phyloP scores from a whole-genome alignment of 2,888 invertebrate species.

The Sphecodes monilicornis region DNA sequence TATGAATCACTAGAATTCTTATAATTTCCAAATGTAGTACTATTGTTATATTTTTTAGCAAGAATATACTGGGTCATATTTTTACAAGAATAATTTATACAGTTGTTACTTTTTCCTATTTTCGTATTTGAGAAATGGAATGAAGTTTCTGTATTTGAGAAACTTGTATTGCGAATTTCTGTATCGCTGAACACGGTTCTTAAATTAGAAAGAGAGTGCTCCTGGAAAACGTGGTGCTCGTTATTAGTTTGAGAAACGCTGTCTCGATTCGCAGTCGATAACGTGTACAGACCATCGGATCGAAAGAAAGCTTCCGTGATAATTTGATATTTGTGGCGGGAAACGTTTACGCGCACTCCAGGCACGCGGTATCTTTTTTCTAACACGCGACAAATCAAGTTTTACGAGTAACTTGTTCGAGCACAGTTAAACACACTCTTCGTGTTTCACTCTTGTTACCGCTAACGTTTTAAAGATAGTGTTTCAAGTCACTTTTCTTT shows the following conservation, averaged over 20 bases:
- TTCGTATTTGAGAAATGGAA: neutral
- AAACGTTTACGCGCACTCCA: constrained; percentile 1
- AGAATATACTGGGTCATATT: too few relatives aligned
- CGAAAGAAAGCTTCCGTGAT: constrained; percentile 26
- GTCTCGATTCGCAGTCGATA: neutral
- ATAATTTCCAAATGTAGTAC: too few relatives aligned
- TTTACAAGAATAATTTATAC: neutral
- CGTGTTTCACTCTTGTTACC: constrained; percentile 12
- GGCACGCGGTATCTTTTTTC: constrained; percentile 19
- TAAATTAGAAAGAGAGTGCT: neutral
- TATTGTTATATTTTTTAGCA: too few relatives aligned
- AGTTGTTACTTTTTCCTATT: neutral
- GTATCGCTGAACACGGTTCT: neutral
- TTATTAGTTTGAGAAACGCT: constrained; percentile 25
- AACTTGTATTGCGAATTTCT: neutral
- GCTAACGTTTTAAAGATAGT: neutral
- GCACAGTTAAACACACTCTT: constrained; percentile 19
- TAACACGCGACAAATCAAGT: constrained; percentile 31
- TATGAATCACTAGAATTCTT: too few relatives aligned
- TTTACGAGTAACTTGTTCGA: constrained; percentile 29
- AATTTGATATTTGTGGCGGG: constrained; percentile 30
- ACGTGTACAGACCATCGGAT: neutral
- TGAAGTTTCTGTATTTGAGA: too few relatives aligned
- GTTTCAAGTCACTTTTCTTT: constrained; percentile 10
- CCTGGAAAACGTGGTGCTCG: neutral